phyloP scores from a whole-genome alignment of 2,113 vertebrate species.

The Uropsilus gracilis region DNA sequence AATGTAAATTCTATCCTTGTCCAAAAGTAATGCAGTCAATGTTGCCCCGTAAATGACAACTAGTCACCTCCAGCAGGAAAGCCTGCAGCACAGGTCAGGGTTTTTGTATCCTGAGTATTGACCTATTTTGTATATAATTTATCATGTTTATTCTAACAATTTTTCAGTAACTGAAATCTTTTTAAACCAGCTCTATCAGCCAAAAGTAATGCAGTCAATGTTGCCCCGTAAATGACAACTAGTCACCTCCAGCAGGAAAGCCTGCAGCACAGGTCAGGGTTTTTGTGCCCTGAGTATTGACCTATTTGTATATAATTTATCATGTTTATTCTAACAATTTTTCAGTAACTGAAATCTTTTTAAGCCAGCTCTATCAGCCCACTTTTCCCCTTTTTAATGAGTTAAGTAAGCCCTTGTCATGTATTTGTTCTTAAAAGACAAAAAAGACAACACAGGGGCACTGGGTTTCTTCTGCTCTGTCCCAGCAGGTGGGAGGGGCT shows the following conservation, averaged over 20 bases:
- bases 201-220: too few species aligned
- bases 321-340: neutral
- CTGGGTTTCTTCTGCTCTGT: too few species aligned
- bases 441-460: too few species aligned
- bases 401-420: neutral
- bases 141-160: neutral
- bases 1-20: neutral
- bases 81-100: neutral
- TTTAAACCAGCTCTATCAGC: neutral
- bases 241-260: neutral
- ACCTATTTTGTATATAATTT: neutral
- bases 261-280: neutral
- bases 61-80: neutral
- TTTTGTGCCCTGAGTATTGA: neutral
- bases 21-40: neutral
- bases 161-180: neutral
- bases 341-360: neutral
- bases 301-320: neutral
- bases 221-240: neutral
- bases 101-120: neutral
- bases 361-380: neutral
- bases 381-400: neutral
- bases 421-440: neutral
- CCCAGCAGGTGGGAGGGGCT: too few species aligned
- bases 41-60: neutral